Evolutionary conservation across 1,140 invertebrate genomes (phyloP).

Genomic region (Heliconius congener): DNA sequence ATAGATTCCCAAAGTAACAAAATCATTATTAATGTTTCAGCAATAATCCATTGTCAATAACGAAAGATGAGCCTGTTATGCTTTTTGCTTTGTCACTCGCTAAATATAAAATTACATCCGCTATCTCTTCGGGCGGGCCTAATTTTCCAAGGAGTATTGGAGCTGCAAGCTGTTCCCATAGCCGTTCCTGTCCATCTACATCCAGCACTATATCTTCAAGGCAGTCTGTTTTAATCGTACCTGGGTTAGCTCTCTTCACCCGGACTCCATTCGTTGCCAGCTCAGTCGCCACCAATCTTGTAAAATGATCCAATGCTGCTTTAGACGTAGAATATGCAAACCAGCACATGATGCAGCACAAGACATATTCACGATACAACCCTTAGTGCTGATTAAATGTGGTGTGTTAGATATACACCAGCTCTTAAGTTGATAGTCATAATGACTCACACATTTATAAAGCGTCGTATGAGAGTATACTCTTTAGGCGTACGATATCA

Average conservation of each 20-base stretch:
- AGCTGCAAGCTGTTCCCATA: constrained; percentile 42
- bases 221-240: constrained; percentile 88
- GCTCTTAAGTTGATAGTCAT: constrained; percentile 87
- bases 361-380: constrained; percentile 89
- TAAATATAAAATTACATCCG: constrained; percentile 88
- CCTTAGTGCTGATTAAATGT: constrained; percentile 85
- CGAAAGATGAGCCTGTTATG: constrained; percentile 85
- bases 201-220: constrained; percentile 84
- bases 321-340: constrained; percentile 48
- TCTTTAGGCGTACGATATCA: constrained; percentile 84
- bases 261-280: constrained; percentile 88
- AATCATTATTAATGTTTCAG: neutral
- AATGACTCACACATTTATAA: constrained; percentile 86
- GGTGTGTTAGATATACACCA: constrained; percentile 87
- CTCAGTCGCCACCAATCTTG: constrained; percentile 87
- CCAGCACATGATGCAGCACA: constrained; percentile 82
- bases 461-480: constrained; percentile 85
- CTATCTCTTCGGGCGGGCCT: constrained; percentile 87
- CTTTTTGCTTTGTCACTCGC: constrained; percentile 89
- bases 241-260: constrained; percentile 92
- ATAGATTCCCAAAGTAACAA: neutral
- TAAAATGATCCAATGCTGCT: constrained; percentile 51
- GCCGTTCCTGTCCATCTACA: constrained; percentile 77
- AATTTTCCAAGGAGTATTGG: constrained; percentile 84
- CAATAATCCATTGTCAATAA: constrained; percentile 27